Percentiles rank a stretch among this genome's conserved stretches.
Conservation (phyloP, 1,140 invertebrate species). For the Achatina immaculata region DNA sequence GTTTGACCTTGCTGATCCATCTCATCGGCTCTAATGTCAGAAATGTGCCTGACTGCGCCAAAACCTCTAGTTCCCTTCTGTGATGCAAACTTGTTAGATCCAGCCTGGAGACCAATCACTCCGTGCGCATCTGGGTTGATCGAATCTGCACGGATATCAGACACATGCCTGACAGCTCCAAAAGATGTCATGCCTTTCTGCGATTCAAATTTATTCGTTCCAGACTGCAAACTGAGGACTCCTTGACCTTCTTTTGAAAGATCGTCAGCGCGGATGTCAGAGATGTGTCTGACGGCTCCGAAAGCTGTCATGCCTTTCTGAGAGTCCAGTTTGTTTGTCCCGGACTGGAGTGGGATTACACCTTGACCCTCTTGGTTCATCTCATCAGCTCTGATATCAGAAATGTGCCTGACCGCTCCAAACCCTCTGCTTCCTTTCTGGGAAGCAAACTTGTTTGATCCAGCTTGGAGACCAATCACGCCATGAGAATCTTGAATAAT, state of each 20-base stretch:
- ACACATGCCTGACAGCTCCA: not conserved
- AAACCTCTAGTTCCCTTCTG: not conserved
- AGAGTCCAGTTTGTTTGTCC: constrained; percentile 83
- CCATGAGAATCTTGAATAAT: constrained; percentile 83
- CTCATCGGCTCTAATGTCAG: not conserved
- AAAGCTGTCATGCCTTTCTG: constrained; percentile 78
- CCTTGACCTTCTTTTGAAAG: constrained; percentile 75
- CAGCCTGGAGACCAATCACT: not conserved
- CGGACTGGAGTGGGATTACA: constrained; percentile 91
- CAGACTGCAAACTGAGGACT: constrained; percentile 90
- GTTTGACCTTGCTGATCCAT: not conserved
- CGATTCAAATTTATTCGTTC: constrained; percentile 85
- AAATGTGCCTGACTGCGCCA: not conserved
- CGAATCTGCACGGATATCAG: not conserved
- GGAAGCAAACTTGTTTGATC: constrained; percentile 84
- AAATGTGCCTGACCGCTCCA: constrained; percentile 61
- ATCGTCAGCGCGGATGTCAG: constrained; percentile 56
- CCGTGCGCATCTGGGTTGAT: not conserved
- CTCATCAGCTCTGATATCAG: constrained; percentile 55
- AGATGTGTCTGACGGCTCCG: constrained; percentile 58
- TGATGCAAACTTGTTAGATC: constrained; percentile 1
- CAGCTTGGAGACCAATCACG: constrained; percentile 93
- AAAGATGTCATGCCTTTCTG: constrained; percentile 74
- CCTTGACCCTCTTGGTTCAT: constrained; percentile 76
- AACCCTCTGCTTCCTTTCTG: constrained; percentile 79